Evolutionary conservation across 2,797 vertebrate species (phyloP), one percentile per base, ranked within the genome.

Genomic region (Poecilia wingei): DNA sequence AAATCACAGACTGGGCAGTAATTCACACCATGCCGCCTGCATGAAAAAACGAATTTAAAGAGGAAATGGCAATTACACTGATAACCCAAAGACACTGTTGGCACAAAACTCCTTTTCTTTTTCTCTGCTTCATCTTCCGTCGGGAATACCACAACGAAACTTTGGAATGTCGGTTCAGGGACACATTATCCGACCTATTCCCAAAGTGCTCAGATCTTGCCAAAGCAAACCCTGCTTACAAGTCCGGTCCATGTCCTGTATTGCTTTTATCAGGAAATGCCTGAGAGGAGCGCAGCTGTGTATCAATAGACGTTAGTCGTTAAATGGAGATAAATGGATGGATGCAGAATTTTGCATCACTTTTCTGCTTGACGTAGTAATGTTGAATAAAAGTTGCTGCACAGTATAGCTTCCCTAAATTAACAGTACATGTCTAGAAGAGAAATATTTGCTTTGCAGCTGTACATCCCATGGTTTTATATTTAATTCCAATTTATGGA

Each of bases 211-310:
- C 71, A 12, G 80, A 89, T 84, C 90, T n/a, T 93, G 95, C 94
- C 95, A 96, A 96, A 95, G 95, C 91, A 96, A 95, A 95, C 91
- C 80, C 41, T 79, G 84, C 91, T 92, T 94, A 94, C 94, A 95
- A 91, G 90, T 91, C 82, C 86, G 79, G 91, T 90, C 91, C 92
- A 95, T 93, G 94, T 95, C 93, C 92, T 92, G 93, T 91, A 88
- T 90, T 92, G 92, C 89, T 87, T 86, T 79, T 77, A 89, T 93
- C 92, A 93, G 94, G 95, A 96, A 96, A 95, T 95, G 92, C 94
- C 94, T 95, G 93, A 93, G 92, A 91, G 93, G 93, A 90, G 83
- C 75, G 12, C 86, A 88, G 90, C 87, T 94, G 91, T 93, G 85
- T 86, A 93, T 94, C 94, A 95, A 95, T 95, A 95, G 94, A 92